phyloP scores from a whole-genome alignment of 2,888 invertebrate species.

The Epistrophe eligans region DNA sequence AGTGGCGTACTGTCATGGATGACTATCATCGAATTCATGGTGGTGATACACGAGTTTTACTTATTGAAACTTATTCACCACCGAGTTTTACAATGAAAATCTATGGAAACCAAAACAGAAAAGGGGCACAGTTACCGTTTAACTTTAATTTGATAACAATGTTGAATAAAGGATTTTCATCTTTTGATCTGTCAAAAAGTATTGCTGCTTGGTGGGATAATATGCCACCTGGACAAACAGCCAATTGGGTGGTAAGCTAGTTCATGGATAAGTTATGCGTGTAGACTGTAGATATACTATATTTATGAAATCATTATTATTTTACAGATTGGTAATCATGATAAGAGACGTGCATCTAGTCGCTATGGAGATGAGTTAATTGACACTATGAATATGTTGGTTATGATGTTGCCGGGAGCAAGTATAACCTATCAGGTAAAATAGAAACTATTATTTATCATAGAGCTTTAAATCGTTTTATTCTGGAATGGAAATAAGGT shows the following conservation, averaged over 20 bases:
- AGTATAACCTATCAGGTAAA: slow-evolving; percentile 86
- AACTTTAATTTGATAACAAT: slow-evolving; percentile 86
- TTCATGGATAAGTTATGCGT: background rate
- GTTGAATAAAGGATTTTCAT: slow-evolving; percentile 84
- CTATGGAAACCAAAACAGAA: slow-evolving; percentile 84
- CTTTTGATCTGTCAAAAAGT: slow-evolving; percentile 83
- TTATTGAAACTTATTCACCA: slow-evolving; percentile 86
- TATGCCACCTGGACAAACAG: slow-evolving; percentile 84
- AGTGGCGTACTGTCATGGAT: slow-evolving; percentile 84
- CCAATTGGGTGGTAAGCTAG: slow-evolving; percentile 88
- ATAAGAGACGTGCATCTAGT: slow-evolving; percentile 86
- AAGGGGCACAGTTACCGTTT: slow-evolving; percentile 86
- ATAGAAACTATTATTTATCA: no score
- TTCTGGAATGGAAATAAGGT: no score
- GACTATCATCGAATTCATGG: slow-evolving; percentile 85
- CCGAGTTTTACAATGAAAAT: slow-evolving; percentile 85
- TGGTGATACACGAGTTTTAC: slow-evolving; percentile 84
- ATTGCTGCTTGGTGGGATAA: slow-evolving; percentile 85
- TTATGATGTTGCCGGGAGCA: slow-evolving; percentile 86
- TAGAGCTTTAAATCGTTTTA: no score
- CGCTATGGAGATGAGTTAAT: slow-evolving; percentile 87
- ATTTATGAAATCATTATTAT: slow-evolving; percentile 86
- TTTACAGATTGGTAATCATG: slow-evolving; percentile 87
- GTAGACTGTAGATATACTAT: slow-evolving; percentile 83
- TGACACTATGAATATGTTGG: slow-evolving; percentile 91